Evolutionary conservation across 2,797 vertebrate species (phyloP).

Genomic region (Knipowitschia caucasica): DNA sequence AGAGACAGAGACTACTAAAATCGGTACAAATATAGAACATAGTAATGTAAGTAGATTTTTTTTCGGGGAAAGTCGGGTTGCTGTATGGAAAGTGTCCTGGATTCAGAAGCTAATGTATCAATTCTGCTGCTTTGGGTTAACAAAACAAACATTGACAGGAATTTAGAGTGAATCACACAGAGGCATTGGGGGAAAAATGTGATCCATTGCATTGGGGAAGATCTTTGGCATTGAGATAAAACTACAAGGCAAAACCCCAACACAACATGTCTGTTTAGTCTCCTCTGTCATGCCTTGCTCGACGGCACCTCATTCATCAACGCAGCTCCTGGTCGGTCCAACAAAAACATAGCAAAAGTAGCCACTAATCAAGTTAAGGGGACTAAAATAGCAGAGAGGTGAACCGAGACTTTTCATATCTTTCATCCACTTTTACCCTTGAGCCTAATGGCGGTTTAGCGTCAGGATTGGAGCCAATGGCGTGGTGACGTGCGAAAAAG

Average conservation of each 20-base stretch:
- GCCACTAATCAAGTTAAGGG: conserved; percentile 23
- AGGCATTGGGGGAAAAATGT: not conserved
- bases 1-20: no score
- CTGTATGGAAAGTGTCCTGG: no score
- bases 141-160: no score
- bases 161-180: not conserved
- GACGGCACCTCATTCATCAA: conserved; percentile 64
- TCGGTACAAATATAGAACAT: no score
- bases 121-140: no score
- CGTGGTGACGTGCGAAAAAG: conserved; percentile 43
- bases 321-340: conserved; percentile 30
- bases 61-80: no score
- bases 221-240: conserved; percentile 1
- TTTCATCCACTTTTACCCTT: conserved; percentile 34
- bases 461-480: conserved; percentile 33
- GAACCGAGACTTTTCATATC: conserved; percentile 42
- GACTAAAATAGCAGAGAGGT: conserved; percentile 37
- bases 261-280: conserved; percentile 59
- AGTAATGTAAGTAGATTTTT: no score
- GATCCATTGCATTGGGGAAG: not conserved
- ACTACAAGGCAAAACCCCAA: conserved; percentile 17
- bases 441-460: conserved; percentile 13
- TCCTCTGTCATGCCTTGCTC: conserved; percentile 52
- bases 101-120: no score
- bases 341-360: conserved; percentile 53